Evolutionary conservation across 2,113 vertebrate genomes (phyloP), one percentile per base, ranked within the genome.

Genomic region (Gambusia affinis): DNA sequence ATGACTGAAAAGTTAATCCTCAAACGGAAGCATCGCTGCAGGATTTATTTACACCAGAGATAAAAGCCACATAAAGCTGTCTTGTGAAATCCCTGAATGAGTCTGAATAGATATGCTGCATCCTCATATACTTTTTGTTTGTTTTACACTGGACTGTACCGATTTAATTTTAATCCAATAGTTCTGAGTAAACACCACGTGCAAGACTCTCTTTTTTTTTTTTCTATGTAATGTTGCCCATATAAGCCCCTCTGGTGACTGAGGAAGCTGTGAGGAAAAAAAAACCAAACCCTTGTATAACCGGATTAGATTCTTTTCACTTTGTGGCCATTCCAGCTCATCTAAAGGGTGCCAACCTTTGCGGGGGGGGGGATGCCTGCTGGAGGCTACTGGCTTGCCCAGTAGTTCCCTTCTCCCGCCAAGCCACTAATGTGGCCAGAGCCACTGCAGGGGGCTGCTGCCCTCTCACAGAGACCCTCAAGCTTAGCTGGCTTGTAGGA

Each of bases 391-490:
- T 80, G 87, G 67, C 29, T 7, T 70, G 63, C 62, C 54, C 61
- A 42, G 73, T 72, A 73, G 72, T 68, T 63, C 64, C 35, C 31
- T 82, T 81, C 89, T 80, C 84, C 85, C n/a, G 78, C 91, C 88
- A 90, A 84, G 83, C 68, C 77, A 81, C 76, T 90, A 90, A 87
- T 92, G 88, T 91, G 81, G 79, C 87, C 85, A 89, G 81, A 84
- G 74, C 76, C 72, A n/a, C 70, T 70, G 85, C 63, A 83, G 75
- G 83, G 81, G 44, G 85, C 75, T 73, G 72, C 42, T 60, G 81
- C 87, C 84, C 85, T 80, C 81, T 86, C 80, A 82, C 72, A 22
- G 57, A 84, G 76, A 70, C 83, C 83, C 89, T 90, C 70, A 10
- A 90, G 89, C 89, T 75, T 79, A 72, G 73, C 61, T 80, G 78